Evolutionary conservation across 1,140 invertebrate species (phyloP).

Genomic region (Aplysia californica): DNA sequence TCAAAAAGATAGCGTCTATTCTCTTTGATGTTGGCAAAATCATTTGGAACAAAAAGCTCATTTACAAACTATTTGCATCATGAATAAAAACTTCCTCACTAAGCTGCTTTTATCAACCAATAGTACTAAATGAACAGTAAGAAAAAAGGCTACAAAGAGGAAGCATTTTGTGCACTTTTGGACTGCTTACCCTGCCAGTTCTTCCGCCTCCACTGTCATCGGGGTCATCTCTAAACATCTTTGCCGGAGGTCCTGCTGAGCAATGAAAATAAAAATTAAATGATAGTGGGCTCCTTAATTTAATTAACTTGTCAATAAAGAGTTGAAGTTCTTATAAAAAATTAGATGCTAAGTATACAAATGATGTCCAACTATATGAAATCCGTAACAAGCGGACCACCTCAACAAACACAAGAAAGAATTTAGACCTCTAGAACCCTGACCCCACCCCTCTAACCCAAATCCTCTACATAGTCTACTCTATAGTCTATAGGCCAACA

Average conservation of each 20-base stretch:
- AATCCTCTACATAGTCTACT: no score
- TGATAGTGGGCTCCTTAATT: no score
- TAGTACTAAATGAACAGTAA: background rate
- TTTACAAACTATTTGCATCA: no score
- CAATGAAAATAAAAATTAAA: background rate
- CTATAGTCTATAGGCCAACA: no score
- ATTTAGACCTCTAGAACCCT: no score
- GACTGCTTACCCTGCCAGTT: slow-evolving; percentile 16
- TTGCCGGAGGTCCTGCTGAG: slow-evolving; percentile 1
- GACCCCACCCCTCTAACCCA: no score
- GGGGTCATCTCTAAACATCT: background rate
- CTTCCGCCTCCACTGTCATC: background rate
- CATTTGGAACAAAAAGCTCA: no score
- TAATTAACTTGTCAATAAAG: no score
- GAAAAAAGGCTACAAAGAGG: background rate
- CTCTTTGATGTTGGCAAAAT: no score
- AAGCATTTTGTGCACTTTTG: background rate
- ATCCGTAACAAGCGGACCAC: background rate
- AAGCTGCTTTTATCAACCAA: background rate
- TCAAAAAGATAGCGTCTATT: no score
- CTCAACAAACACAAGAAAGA: background rate
- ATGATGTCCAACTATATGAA: background rate
- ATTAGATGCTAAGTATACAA: background rate
- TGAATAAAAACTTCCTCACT: background rate
- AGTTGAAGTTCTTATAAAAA: background rate